A percentile compares a stretch with the other conserved stretches of the same genome.
Evolutionary conservation across 1,140 invertebrate species (phyloP).

Genomic region (Yoshiicerus persimilis): DNA sequence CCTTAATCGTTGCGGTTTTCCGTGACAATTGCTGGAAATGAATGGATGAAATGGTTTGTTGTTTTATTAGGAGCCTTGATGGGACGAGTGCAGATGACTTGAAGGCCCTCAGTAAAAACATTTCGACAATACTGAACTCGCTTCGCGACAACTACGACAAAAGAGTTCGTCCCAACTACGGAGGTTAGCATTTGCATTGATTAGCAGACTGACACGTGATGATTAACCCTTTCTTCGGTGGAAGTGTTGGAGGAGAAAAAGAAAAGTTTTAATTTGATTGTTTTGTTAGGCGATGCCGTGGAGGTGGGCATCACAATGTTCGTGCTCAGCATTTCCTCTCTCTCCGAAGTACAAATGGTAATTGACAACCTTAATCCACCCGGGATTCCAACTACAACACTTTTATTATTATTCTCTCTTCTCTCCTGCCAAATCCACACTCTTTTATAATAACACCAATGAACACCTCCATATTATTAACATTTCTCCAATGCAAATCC

Average conservation of each 20-base stretch:
- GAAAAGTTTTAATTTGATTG: neutral
- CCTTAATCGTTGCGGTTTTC: neutral
- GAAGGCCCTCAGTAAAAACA: conserved; percentile 61
- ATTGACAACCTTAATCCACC: neutral
- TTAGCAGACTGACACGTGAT: neutral
- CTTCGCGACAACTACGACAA: conserved; percentile 95
- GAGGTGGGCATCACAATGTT: conserved; percentile 88
- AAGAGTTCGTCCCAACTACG: conserved; percentile 95
- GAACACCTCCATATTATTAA: too few species aligned
- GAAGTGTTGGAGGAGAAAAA: neutral
- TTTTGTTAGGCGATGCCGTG: conserved; percentile 15
- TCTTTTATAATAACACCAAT: too few species aligned
- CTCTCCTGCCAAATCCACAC: too few species aligned
- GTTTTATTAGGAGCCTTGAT: neutral
- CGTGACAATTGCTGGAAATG: neutral
- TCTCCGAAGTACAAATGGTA: conserved; percentile 86
- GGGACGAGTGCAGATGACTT: neutral
- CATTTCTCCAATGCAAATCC: too few species aligned
- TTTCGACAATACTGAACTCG: conserved; percentile 88
- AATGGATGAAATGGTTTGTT: neutral
- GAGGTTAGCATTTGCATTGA: conserved; percentile 71
- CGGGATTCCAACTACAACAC: neutral
- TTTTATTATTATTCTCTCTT: neutral
- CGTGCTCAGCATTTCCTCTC: conserved; percentile 94
- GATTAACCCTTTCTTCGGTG: neutral